These are phyloP conservation scores for Venustaconcha ellipsiformis DNA, from an alignment of 1,140 invertebrate species.

Conservation along the genomic window DNA sequence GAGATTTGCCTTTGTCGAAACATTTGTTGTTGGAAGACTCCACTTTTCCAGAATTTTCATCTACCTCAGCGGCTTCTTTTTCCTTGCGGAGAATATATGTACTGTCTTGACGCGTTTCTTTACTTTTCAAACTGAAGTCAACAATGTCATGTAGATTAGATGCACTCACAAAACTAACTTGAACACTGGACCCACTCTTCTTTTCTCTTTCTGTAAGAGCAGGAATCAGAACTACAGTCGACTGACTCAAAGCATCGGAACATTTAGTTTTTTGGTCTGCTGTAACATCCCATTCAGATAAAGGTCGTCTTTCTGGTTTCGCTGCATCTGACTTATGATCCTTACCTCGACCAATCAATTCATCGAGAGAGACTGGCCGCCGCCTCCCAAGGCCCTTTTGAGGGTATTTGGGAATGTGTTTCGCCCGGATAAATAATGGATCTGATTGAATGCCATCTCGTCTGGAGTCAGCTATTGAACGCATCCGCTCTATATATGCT, in stretches of 20 bases:
- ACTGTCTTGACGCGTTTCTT: slow-evolving; percentile 18
- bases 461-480: slow-evolving; percentile 13
- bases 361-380: slow-evolving; percentile 21
- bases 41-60: background rate
- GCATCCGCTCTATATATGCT: slow-evolving; percentile 24
- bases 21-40: no score
- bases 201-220: slow-evolving; percentile 6
- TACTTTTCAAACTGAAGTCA: slow-evolving; percentile 25
- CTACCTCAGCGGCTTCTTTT: background rate
- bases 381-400: slow-evolving; percentile 3
- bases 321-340: slow-evolving; percentile 9
- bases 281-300: slow-evolving; percentile 10
- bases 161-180: slow-evolving; percentile 27
- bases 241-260: background rate
- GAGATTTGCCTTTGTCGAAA: no score
- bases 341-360: slow-evolving; percentile 19
- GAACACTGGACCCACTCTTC: slow-evolving; percentile 12
- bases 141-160: slow-evolving; percentile 30
- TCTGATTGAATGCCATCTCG: slow-evolving; percentile 2
- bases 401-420: slow-evolving; percentile 29
- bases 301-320: background rate
- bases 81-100: slow-evolving; percentile 10
- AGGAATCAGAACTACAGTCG: slow-evolving; percentile 2
- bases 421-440: slow-evolving; percentile 18
- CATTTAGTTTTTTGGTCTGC: background rate